Percentiles rank a stretch among this genome's conserved stretches.
These are phyloP conservation scores for Sesia bembeciformis DNA, from an alignment of 2,888 invertebrate species.

Conservation along the genomic window DNA sequence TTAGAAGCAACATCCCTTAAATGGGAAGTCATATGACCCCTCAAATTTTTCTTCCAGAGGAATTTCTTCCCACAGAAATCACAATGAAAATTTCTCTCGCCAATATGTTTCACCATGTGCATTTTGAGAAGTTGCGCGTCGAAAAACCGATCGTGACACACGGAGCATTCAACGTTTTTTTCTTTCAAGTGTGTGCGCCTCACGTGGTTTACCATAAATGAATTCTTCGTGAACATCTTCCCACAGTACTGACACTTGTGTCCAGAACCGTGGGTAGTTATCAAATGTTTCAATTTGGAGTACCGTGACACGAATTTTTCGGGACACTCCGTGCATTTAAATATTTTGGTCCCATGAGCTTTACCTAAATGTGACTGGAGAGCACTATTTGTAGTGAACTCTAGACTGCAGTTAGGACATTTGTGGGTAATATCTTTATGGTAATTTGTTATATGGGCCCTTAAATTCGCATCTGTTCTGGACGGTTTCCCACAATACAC, in stretches of 20 bases:
- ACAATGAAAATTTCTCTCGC: conserved; percentile 68
- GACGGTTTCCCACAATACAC: conserved; percentile 44
- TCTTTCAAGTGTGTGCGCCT: conserved; percentile 47
- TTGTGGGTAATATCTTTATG: conserved; percentile 32
- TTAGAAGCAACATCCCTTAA: conserved; percentile 20
- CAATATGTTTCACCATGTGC: conserved; percentile 66
- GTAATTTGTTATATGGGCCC: conserved; percentile 35
- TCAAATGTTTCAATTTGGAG: conserved; percentile 38
- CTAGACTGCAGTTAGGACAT: conserved; percentile 30
- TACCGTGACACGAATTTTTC: conserved; percentile 46
- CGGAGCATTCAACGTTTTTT: conserved; percentile 43
- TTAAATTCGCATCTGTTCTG: conserved; percentile 38
- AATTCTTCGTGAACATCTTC: conserved; percentile 42
- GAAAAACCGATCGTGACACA: conserved; percentile 45
- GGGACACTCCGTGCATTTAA: conserved; percentile 35
- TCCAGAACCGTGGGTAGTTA: conserved; percentile 40
- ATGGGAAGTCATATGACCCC: conserved; percentile 62
- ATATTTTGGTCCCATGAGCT: conserved; percentile 33
- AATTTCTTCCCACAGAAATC: conserved; percentile 74
- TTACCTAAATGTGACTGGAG: conserved; percentile 36
- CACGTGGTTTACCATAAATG: conserved; percentile 44
- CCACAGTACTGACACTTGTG: conserved; percentile 44
- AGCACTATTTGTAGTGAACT: conserved; percentile 26
- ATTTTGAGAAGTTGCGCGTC: conserved; percentile 37
- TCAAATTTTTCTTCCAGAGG: conserved; percentile 72